Base-by-base conservation (phyloP, 2,888 invertebrate species). In the Caenorhabditis doughertyi region DNA sequence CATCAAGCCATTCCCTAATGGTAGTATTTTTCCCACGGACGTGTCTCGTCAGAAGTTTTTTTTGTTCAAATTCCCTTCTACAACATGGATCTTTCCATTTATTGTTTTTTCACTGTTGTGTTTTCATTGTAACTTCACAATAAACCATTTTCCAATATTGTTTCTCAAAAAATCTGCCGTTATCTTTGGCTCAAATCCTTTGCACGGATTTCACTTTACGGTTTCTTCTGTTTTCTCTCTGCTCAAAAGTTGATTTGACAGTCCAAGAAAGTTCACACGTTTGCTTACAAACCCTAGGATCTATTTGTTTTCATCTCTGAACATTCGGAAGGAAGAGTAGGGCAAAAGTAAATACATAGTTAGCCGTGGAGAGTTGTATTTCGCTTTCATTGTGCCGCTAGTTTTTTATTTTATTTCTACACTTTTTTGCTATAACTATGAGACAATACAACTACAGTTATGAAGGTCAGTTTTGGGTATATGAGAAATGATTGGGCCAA, bases 281-380 rank as follows among this genome's bases (percentile, higher is more conserved):
- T 77, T 68, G 60, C 68, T 77, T 77, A 77, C 77, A 68, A 77
- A 68, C 68, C 39, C 53, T 62, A 55, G 53, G 49, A 77, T 77
- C 77, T 77, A 53, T 77, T 77, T 77, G 77, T 77, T 77, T 77
- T 77, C 77, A 77, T 77, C 77, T 77, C 47, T 77, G 68, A 77
- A 77, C 68, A 77, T 68, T 77, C 53, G 77, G 77, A 25, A 60
- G 60, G 60, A 21, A 29, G 68, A 35, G 51, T 42, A 25, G 55
- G 58, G 47, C 60, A 42, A 77, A 77, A 53, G 77, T 77, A 77
- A 77, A 77, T 77, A 77, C 77, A 68, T 68, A 68, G 77, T 77
- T 77, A 77, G 77, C 77, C 77, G 68, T 58, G 47, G 55, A 49
- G 56, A 76, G 76, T 51, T 76, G 67, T 60, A 67, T 67, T 60